phyloP scores from a whole-genome alignment of 2,888 invertebrate genomes.

The Ochropleura plecta region DNA sequence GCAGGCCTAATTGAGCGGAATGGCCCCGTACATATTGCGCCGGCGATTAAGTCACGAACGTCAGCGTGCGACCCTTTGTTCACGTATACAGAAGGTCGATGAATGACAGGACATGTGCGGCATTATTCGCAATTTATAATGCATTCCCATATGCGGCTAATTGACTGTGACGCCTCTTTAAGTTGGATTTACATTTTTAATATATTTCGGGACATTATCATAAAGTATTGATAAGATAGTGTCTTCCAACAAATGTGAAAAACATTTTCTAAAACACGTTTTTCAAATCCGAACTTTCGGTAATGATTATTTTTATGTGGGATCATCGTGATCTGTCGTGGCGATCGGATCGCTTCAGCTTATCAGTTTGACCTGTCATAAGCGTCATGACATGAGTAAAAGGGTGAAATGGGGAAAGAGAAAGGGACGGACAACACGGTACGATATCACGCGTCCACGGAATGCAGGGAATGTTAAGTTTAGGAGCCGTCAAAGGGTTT shows the following conservation, averaged over 20 bases:
- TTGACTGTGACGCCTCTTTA: slow-evolving; percentile 29
- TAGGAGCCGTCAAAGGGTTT: slow-evolving; percentile 82
- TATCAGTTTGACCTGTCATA: slow-evolving; percentile 70
- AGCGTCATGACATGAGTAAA: slow-evolving; percentile 69
- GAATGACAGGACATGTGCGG: slow-evolving; percentile 54
- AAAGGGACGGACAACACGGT: slow-evolving; percentile 73
- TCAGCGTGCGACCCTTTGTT: slow-evolving; percentile 64
- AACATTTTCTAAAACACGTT: background rate
- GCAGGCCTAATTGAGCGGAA: slow-evolving; percentile 87
- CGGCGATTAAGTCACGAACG: slow-evolving; percentile 70
- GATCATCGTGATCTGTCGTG: background rate
- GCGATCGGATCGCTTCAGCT: slow-evolving; percentile 72
- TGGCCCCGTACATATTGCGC: slow-evolving; percentile 73
- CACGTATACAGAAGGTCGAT: slow-evolving; percentile 43
- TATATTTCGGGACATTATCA: background rate
- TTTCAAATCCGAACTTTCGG: slow-evolving; percentile 7
- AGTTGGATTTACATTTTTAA: slow-evolving; percentile 36
- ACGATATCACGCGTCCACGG: slow-evolving; percentile 81
- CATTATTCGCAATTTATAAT: slow-evolving; percentile 44
- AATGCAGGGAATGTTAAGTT: slow-evolving; percentile 86
- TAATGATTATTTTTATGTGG: background rate
- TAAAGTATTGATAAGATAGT: background rate
- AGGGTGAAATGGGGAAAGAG: slow-evolving; percentile 73
- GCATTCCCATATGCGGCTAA: slow-evolving; percentile 51
- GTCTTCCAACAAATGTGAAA: slow-evolving; percentile 6